Base-by-base conservation (phyloP, 2,888 invertebrate genomes). In the Acrobasis consociella region DNA sequence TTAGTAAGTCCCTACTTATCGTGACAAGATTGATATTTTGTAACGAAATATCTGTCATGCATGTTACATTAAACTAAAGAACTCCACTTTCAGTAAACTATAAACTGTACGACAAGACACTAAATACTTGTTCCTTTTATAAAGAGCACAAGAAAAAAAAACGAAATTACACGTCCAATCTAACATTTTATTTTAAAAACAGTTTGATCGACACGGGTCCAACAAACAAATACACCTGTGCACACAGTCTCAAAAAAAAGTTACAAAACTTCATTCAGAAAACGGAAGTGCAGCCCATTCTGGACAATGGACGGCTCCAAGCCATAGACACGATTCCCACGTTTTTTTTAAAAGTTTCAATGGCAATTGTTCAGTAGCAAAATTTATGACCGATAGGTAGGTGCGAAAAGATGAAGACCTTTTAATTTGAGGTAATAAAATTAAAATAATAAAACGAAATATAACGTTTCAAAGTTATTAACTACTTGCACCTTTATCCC, bases 211-310 rank as follows among this genome's bases (percentile, higher is more conserved):
- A 74, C 72, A 71, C 66, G 67, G 67, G 65, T 71, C 68, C 70
- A 64, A 59, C 72, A 71, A 76, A 81, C 74, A 86, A 86, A 87
- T 83, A 85, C 91, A 89, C 89, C 89, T 90, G 91, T 85, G 86
- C 80, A 87, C 69, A 89, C 84, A 85, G 70, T 71, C 60, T 64
- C 67, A 68, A 73, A 79, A 81, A n/a, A 80, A 73, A 63, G 61
- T 60, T 66, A 76, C 75, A 78, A 77, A 73, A 69, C 62, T 70
- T 70, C 78, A 83, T 87, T 87, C 85, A 84, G 71, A 72, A 81
- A 85, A 78, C 88, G 89, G 88, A 89, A 89, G 85, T 86, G 79
- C 78, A 83, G 81, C 63, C 60, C 81, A 70, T 71, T 72, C 72
- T 67, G 78, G 78, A 89, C 85, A 87, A 86, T 78, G 73, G 77